Evolutionary conservation across 1,140 invertebrate genomes (phyloP).

Genomic region (Drosophila suzukii): DNA sequence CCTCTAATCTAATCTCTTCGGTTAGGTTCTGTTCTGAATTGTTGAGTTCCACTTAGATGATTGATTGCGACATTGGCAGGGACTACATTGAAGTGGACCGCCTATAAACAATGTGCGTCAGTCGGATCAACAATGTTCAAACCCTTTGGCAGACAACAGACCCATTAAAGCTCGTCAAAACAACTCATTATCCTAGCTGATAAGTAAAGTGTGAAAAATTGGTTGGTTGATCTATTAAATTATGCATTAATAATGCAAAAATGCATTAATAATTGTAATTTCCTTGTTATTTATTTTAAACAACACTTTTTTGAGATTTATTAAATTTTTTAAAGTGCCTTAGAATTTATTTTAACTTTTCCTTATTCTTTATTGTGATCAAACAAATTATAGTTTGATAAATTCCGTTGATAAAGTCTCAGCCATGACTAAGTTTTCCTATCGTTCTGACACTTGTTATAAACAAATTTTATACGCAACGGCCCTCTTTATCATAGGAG

Average conservation of each 20-base stretch:
- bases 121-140: slow-evolving; percentile 26
- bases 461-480: background rate
- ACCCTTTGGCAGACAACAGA: slow-evolving; percentile 4
- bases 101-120: slow-evolving; percentile 41
- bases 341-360: too few relatives aligned
- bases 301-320: too few relatives aligned
- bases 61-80: slow-evolving; percentile 37
- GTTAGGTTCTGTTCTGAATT: slow-evolving; percentile 6
- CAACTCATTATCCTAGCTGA: slow-evolving; percentile 21
- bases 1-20: slow-evolving; percentile 49
- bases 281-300: too few relatives aligned
- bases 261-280: too few relatives aligned
- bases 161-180: slow-evolving; percentile 28
- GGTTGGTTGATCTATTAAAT: background rate
- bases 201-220: background rate
- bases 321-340: too few relatives aligned
- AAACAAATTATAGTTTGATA: too few relatives aligned
- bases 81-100: slow-evolving; percentile 25
- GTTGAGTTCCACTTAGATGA: slow-evolving; percentile 38
- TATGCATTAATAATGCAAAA: too few relatives aligned
- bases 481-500: slow-evolving; percentile 2
- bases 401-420: background rate
- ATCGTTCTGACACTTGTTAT: background rate
- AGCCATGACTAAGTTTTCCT: background rate
- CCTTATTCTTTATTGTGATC: too few relatives aligned